Conservation (phyloP, 2,888 invertebrate species). For the Phortica okadai region DNA sequence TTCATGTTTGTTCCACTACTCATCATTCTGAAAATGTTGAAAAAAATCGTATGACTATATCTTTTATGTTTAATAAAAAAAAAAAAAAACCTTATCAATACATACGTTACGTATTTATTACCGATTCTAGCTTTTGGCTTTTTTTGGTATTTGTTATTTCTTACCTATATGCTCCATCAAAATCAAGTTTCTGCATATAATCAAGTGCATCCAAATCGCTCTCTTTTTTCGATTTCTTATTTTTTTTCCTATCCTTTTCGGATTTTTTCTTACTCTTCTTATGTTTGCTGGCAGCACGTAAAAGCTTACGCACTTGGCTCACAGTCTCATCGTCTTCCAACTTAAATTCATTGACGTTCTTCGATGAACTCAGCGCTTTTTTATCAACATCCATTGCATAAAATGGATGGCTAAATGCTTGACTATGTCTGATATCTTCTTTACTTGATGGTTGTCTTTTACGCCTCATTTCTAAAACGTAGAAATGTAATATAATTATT, state of each 20-base stretch:
- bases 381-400: slow-evolving; percentile 74
- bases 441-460: background rate
- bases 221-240: slow-evolving; percentile 77
- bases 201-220: slow-evolving; percentile 77
- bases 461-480: slow-evolving; percentile 49
- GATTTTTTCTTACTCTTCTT: slow-evolving; percentile 79
- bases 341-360: slow-evolving; percentile 57
- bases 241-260: slow-evolving; percentile 76
- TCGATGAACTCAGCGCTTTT: slow-evolving; percentile 51
- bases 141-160: background rate
- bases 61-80: too few relatives aligned
- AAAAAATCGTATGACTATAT: background rate
- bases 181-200: slow-evolving; percentile 80
- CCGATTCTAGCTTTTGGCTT: background rate
- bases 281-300: slow-evolving; percentile 89
- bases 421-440: background rate
- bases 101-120: background rate
- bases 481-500: background rate
- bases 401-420: slow-evolving; percentile 83
- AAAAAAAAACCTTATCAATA: too few relatives aligned
- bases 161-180: slow-evolving; percentile 83
- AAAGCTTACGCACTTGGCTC: slow-evolving; percentile 89
- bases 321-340: slow-evolving; percentile 90
- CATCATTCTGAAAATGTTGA: slow-evolving; percentile 50
- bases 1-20: slow-evolving; percentile 63